Conservation (phyloP, 2,797 vertebrate species). For the Coregonus suidteri region DNA sequence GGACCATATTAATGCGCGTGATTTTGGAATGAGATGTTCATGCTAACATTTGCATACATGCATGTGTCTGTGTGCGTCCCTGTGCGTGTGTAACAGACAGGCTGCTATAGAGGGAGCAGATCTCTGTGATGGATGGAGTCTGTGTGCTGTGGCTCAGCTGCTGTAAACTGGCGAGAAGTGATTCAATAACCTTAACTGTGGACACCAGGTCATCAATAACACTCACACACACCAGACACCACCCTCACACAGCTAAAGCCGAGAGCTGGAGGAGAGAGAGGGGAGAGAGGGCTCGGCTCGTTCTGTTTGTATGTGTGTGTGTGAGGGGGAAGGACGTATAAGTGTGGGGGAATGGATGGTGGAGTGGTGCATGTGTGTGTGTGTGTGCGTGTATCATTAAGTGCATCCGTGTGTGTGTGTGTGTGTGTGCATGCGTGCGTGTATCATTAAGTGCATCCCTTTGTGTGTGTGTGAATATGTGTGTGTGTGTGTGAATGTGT, state of each 20-base stretch:
- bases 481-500: constrained; percentile 9
- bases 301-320: constrained; percentile 1
- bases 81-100: background rate
- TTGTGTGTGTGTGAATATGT: background rate
- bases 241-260: background rate
- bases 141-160: constrained; percentile 60
- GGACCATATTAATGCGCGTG: no score
- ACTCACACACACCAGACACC: background rate
- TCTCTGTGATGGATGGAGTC: constrained; percentile 70
- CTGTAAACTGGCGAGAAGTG: constrained; percentile 67
- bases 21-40: background rate
- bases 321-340: no score
- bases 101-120: constrained; percentile 23
- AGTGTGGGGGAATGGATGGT: no score
- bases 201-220: constrained; percentile 71
- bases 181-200: constrained; percentile 75
- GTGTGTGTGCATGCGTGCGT: background rate
- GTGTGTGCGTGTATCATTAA: constrained; percentile 2
- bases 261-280: background rate
- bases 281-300: background rate
- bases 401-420: background rate
- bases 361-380: background rate
- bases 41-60: background rate
- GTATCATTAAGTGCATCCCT: background rate
- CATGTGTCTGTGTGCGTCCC: background rate